Conservation (phyloP, 2,797 vertebrate species). For the Emydoidea blandingii region DNA sequence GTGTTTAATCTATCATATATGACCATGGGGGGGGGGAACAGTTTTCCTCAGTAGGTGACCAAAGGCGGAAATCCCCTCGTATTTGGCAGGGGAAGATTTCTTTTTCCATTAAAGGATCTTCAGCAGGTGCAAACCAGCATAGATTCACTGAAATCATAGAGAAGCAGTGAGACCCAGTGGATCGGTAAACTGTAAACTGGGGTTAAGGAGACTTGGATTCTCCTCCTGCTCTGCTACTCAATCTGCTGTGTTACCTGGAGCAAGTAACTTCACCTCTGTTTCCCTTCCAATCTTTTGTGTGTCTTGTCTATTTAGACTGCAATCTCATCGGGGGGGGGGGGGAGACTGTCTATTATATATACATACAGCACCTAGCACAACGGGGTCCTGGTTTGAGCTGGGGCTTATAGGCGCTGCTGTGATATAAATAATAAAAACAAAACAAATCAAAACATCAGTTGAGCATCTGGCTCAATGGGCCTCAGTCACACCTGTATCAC, state of each 20-base stretch:
- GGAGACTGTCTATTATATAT: background rate
- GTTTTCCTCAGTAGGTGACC: background rate
- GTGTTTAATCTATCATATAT: background rate
- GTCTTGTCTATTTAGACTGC: background rate
- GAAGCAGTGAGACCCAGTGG: background rate
- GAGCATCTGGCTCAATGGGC: background rate
- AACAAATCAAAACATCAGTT: background rate
- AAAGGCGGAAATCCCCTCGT: background rate
- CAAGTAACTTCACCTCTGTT: background rate
- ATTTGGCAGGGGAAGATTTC: background rate
- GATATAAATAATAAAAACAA: background rate
- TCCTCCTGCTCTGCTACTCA: background rate
- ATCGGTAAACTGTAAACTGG: background rate
- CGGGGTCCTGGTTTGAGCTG: background rate
- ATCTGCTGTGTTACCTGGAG: background rate
- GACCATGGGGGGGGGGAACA: too few relatives aligned
- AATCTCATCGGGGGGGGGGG: background rate
- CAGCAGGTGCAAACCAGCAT: background rate
- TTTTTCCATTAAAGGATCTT: background rate
- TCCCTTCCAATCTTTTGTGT: background rate
- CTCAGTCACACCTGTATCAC: background rate
- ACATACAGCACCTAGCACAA: background rate
- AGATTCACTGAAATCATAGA: background rate
- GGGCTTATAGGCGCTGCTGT: background rate
- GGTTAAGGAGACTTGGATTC: background rate